phyloP scores from a whole-genome alignment of 2,888 invertebrate genomes.

The Brachyptera putata region DNA sequence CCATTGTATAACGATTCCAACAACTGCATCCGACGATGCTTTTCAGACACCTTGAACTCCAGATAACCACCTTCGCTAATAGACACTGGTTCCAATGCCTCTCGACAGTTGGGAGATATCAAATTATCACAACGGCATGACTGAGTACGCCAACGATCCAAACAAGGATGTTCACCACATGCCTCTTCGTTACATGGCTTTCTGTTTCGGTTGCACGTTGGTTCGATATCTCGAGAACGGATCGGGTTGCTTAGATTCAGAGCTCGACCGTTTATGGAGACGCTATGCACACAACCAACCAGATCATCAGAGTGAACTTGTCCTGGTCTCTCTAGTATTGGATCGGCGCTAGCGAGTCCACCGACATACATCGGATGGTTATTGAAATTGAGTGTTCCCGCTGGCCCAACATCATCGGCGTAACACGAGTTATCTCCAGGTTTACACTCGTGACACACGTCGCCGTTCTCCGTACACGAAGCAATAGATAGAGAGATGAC shows the following conservation, averaged over 20 bases:
- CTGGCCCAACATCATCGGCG: conserved; percentile 79
- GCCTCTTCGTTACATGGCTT: conserved; percentile 34
- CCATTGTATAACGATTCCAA: conserved; percentile 74
- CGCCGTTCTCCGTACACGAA: conserved; percentile 79
- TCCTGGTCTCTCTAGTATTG: conserved; percentile 81
- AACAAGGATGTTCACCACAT: conserved; percentile 61
- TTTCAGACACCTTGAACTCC: conserved; percentile 70
- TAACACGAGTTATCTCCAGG: conserved; percentile 80
- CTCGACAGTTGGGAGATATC: conserved; percentile 73
- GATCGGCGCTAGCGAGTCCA: conserved; percentile 78
- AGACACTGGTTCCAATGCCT: conserved; percentile 73
- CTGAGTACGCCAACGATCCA: conserved; percentile 78
- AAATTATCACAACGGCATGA: conserved; percentile 65
- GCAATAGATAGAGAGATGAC: conserved; percentile 81
- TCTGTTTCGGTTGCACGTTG: conserved; percentile 65
- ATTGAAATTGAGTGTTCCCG: conserved; percentile 87
- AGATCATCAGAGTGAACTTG: conserved; percentile 90
- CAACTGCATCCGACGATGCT: conserved; percentile 80
- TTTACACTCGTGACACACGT: conserved; percentile 78
- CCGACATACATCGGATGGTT: conserved; percentile 82
- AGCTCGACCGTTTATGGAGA: conserved; percentile 79
- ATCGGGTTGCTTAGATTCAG: conserved; percentile 77
- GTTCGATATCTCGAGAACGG: conserved; percentile 64
- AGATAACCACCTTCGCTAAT: conserved; percentile 74
- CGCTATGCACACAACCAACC: conserved; percentile 89